phyloP scores from a whole-genome alignment of 2,797 vertebrate species.

The Psittacula echo region DNA sequence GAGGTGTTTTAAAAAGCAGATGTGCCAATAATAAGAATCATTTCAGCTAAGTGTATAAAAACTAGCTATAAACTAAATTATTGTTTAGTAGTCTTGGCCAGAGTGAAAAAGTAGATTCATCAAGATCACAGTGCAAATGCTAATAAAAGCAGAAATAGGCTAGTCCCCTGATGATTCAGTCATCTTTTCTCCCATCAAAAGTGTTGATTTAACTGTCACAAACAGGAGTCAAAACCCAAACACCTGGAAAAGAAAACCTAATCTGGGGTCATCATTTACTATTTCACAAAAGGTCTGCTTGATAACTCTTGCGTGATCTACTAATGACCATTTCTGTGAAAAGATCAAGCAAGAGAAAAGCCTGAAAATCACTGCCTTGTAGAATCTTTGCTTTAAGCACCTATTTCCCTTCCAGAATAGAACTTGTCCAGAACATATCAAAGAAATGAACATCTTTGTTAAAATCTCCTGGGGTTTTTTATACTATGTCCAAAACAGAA shows the following conservation, averaged over 20 bases:
- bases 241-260: not conserved
- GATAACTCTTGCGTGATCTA: not conserved
- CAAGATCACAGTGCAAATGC: not conserved
- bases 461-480: not conserved
- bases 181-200: not conserved
- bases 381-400: not conserved
- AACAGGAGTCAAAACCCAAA: not conserved
- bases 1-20: not conserved
- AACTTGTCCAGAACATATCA: not conserved
- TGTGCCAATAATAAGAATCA: not conserved
- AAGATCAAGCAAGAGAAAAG: not conserved
- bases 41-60: not conserved
- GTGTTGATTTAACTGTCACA: not conserved
- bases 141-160: not conserved
- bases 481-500: not conserved
- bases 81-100: not conserved
- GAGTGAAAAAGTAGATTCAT: not conserved
- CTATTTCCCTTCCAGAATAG: not conserved
- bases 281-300: not conserved
- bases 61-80: not conserved
- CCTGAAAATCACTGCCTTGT: not conserved
- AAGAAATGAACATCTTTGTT: not conserved
- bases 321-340: not conserved
- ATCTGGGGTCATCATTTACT: not conserved
- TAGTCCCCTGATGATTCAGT: not conserved